phyloP scores from a whole-genome alignment of 2,888 invertebrate species.

The Helleia helle region DNA sequence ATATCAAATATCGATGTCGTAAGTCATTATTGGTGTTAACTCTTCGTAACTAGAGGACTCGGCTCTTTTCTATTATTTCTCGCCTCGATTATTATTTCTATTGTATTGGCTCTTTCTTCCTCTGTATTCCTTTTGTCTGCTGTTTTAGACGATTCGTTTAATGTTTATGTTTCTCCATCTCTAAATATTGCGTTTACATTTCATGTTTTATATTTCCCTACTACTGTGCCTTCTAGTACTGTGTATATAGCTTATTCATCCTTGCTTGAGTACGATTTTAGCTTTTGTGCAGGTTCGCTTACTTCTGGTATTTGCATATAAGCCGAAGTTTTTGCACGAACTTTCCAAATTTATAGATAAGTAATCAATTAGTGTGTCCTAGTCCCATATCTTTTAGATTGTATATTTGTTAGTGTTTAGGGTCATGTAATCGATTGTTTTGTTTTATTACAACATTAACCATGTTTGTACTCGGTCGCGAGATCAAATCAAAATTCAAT shows the following conservation, averaged over 20 bases:
- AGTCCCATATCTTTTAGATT: constrained; percentile 35
- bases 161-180: background rate
- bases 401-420: constrained; percentile 32
- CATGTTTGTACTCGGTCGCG: constrained; percentile 3
- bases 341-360: constrained; percentile 19
- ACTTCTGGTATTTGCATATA: constrained; percentile 6
- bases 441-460: background rate
- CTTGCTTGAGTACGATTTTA: constrained; percentile 8
- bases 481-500: background rate
- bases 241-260: constrained; percentile 43
- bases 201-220: constrained; percentile 37
- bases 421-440: constrained; percentile 16
- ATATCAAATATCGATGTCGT: constrained; percentile 40
- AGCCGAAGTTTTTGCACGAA: constrained; percentile 19
- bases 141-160: no score
- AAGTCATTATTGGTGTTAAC: constrained; percentile 30
- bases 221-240: constrained; percentile 70
- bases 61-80: constrained; percentile 17
- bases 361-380: constrained; percentile 33
- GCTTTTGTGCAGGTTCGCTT: constrained; percentile 9
- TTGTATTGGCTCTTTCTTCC: constrained; percentile 7
- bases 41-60: constrained; percentile 22
- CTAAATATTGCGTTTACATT: constrained; percentile 11
- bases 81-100: constrained; percentile 12
- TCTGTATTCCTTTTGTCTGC: no score